These are phyloP conservation scores for Rotaria macrura DNA, from an alignment of 2,888 invertebrate genomes.

Conservation along the genomic window DNA sequence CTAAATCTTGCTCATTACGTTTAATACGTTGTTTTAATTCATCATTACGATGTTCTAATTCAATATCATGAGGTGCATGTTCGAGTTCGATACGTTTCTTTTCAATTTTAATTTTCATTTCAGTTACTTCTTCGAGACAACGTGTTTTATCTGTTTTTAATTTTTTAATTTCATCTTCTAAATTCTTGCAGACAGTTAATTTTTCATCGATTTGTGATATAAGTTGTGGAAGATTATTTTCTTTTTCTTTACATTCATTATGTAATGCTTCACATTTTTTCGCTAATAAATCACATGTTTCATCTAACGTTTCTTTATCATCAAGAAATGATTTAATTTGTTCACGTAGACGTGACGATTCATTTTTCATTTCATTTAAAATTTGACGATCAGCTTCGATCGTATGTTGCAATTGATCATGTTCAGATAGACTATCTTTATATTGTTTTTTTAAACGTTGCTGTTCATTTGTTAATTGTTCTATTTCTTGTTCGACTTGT, in stretches of 20 bases:
- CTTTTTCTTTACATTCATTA: conserved; percentile 13
- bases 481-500: not conserved
- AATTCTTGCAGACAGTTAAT: not conserved
- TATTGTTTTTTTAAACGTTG: conserved; percentile 4
- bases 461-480: not conserved
- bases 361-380: not conserved
- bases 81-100: not conserved
- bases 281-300: conserved; percentile 14
- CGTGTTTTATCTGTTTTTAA: not conserved
- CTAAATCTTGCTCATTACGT: not conserved
- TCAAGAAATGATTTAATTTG: not conserved
- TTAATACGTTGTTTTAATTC: not conserved
- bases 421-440: not conserved
- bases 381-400: conserved; percentile 3
- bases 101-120: conserved; percentile 13
- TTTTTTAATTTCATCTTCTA: not conserved
- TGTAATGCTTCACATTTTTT: conserved; percentile 17
- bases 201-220: not conserved
- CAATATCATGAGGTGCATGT: not conserved
- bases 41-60: not conserved
- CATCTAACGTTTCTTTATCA: not conserved
- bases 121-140: not conserved
- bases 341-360: not conserved
- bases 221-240: not conserved
- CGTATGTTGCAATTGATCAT: not conserved